Evolutionary conservation across 2,888 invertebrate species (phyloP).

Genomic region (Nephrotoma appendiculata): DNA sequence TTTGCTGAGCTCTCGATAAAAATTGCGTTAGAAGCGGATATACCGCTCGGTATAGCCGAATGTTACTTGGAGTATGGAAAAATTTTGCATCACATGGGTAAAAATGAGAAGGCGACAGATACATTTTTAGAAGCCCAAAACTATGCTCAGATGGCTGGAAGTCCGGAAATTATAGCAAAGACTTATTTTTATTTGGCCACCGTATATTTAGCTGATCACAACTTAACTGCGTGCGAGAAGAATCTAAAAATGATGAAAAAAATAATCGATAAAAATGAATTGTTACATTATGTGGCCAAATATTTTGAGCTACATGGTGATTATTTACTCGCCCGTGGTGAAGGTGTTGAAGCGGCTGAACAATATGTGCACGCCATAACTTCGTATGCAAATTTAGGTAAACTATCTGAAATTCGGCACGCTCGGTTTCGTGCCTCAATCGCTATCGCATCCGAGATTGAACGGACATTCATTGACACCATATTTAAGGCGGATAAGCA

Average conservation of each 20-base stretch:
- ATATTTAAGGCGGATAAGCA: constrained; percentile 2
- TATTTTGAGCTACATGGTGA: neutral
- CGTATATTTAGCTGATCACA: neutral
- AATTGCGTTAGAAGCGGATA: constrained; percentile 7
- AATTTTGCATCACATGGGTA: neutral
- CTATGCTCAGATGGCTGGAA: neutral
- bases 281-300: constrained; percentile 1
- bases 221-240: neutral
- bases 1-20: constrained; percentile 5
- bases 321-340: neutral
- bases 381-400: constrained; percentile 5
- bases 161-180: constrained; percentile 6
- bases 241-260: constrained; percentile 2
- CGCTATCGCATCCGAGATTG: constrained; percentile 6
- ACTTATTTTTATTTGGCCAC: constrained; percentile 4
- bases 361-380: constrained; percentile 6
- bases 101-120: constrained; percentile 5
- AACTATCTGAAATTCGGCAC: neutral
- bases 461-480: neutral
- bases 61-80: constrained; percentile 7
- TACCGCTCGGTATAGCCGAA: neutral
- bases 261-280: neutral
- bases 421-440: constrained; percentile 8
- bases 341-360: constrained; percentile 5
- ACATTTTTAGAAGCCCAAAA: neutral